phyloP scores from a whole-genome alignment of 2,113 vertebrate genomes.

The Alligator mississippiensis region DNA sequence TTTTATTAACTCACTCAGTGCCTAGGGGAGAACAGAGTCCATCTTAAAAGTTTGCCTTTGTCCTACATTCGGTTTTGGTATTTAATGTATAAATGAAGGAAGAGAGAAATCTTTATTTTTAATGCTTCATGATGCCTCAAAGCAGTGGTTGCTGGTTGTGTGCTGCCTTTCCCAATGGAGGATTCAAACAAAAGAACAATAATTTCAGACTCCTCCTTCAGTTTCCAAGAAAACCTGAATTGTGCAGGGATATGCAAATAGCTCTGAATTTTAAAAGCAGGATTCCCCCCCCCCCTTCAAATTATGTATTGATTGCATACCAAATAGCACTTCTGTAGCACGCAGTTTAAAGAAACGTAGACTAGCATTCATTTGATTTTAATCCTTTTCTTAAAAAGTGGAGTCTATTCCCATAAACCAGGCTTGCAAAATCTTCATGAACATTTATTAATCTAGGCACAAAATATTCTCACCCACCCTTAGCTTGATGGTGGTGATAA shows the following conservation, averaged over 20 bases:
- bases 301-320: constrained; percentile 72
- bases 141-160: constrained; percentile 69
- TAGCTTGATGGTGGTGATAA: neutral
- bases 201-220: constrained; percentile 75
- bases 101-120: constrained; percentile 50
- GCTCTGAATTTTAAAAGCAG: constrained; percentile 75
- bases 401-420: constrained; percentile 63
- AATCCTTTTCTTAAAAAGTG: constrained; percentile 55
- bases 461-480: constrained; percentile 60
- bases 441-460: constrained; percentile 72
- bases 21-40: constrained; percentile 6
- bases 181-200: constrained; percentile 77
- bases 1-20: constrained; percentile 28
- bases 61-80: constrained; percentile 57
- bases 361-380: constrained; percentile 65
- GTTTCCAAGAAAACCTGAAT: constrained; percentile 75
- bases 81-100: constrained; percentile 20
- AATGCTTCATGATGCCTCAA: constrained; percentile 61
- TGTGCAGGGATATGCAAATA: constrained; percentile 52
- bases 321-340: constrained; percentile 63
- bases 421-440: constrained; percentile 64
- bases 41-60: constrained; percentile 41
- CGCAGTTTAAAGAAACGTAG: constrained; percentile 69
- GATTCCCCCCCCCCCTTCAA: constrained; percentile 53
- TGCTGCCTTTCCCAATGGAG: constrained; percentile 70